Percentiles rank a stretch among this genome's conserved stretches.
phyloP scores from a whole-genome alignment of 1,140 invertebrate species.

The Calephelis virginiensis region DNA sequence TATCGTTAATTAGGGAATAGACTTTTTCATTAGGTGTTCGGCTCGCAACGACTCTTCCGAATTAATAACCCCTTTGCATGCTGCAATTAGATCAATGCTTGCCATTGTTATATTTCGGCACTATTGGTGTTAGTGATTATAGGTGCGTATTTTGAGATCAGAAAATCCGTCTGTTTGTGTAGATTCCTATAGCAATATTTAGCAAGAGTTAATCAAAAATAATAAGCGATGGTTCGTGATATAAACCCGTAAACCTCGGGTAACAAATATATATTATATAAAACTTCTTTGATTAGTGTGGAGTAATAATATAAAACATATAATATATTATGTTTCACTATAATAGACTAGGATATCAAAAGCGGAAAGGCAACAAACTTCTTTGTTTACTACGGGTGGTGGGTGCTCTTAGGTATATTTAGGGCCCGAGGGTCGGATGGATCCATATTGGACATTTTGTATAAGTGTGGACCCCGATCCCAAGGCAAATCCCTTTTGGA shows the following conservation, averaged over 20 bases:
- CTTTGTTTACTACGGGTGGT: slow-evolving; percentile 60
- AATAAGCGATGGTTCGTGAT: too few relatives aligned
- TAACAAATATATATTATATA: not conserved
- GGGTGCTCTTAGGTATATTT: slow-evolving; percentile 54
- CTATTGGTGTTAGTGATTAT: too few relatives aligned
- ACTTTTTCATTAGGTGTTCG: too few relatives aligned
- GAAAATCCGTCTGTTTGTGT: too few relatives aligned
- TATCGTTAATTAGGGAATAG: too few relatives aligned
- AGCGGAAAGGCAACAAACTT: slow-evolving; percentile 59
- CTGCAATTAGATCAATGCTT: too few relatives aligned
- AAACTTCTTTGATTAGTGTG: not conserved
- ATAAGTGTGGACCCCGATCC: slow-evolving; percentile 73
- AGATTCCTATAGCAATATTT: too few relatives aligned
- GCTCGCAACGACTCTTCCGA: too few relatives aligned
- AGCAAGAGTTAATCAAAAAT: too few relatives aligned
- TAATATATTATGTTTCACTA: slow-evolving; percentile 5
- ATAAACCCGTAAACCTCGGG: not conserved
- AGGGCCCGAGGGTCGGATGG: slow-evolving; percentile 56
- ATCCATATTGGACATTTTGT: slow-evolving; percentile 76
- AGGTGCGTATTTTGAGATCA: too few relatives aligned
- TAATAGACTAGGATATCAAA: slow-evolving; percentile 37
- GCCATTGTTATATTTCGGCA: too few relatives aligned
- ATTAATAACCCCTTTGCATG: too few relatives aligned
- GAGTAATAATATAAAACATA: slow-evolving; percentile 4
- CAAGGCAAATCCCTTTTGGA: slow-evolving; percentile 74